A percentile compares a stretch with the other conserved stretches of the same genome.
These are phyloP conservation scores for Seira ritae DNA, from an alignment of 2,888 invertebrate genomes.

Conservation along the genomic window DNA sequence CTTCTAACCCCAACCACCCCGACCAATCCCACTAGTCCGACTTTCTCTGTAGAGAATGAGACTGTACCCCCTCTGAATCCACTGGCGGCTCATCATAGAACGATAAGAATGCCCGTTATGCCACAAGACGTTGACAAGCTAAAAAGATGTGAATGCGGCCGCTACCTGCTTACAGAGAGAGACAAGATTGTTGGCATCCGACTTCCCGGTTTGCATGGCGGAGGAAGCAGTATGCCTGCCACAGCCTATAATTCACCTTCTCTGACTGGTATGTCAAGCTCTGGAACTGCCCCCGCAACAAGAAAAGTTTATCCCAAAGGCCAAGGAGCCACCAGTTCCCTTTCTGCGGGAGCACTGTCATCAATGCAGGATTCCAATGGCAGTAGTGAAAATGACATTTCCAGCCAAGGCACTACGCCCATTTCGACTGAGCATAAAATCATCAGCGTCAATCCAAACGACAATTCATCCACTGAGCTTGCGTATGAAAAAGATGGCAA, in stretches of 20 bases:
- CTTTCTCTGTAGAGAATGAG: conserved; percentile 39
- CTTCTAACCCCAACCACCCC: no score
- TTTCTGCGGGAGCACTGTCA: background rate
- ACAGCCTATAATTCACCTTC: conserved; percentile 14
- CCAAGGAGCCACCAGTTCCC: conserved; percentile 3
- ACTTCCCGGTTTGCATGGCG: conserved; percentile 18
- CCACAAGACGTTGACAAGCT: conserved; percentile 47
- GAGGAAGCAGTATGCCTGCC: conserved; percentile 16
- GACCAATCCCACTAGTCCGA: background rate
- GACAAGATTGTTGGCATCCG: conserved; percentile 36
- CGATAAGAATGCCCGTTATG: conserved; percentile 49
- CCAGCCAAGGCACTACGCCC: background rate
- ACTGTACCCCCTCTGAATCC: conserved; percentile 11
- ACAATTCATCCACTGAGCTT: background rate
- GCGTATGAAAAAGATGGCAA: conserved; percentile 9
- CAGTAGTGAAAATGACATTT: conserved; percentile 23
- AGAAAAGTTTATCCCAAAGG: conserved; percentile 3
- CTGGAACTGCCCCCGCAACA: background rate
- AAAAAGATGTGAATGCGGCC: conserved; percentile 44
- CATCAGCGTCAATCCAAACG: conserved; percentile 23
- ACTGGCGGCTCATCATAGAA: conserved; percentile 35
- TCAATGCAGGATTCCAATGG: background rate
- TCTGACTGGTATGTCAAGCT: background rate
- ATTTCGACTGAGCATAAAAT: conserved; percentile 23
- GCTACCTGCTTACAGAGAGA: conserved; percentile 43